These are phyloP conservation scores for Hypomecis punctinalis DNA, from an alignment of 2,888 invertebrate species.

Conservation along the genomic window DNA sequence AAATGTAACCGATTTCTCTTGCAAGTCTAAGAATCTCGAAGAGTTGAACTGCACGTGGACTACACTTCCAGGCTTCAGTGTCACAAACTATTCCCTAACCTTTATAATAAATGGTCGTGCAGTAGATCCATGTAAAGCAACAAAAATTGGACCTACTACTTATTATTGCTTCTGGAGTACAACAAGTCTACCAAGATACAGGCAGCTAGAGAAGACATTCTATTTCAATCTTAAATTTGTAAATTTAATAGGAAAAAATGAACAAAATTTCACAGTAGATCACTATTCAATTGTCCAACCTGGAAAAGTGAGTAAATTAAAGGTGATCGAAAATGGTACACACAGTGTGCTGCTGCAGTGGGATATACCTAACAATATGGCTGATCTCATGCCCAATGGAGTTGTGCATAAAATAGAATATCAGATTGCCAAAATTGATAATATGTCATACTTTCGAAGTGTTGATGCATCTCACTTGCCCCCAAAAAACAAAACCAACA, in stretches of 20 bases:
- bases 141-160: constrained; percentile 44
- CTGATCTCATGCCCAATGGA: constrained; percentile 64
- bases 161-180: constrained; percentile 65
- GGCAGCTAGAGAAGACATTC: constrained; percentile 76
- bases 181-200: constrained; percentile 70
- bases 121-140: constrained; percentile 54
- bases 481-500: constrained; percentile 67
- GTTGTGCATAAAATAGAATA: constrained; percentile 77
- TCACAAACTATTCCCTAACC: constrained; percentile 60
- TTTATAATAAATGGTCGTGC: constrained; percentile 58
- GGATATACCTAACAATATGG: constrained; percentile 68
- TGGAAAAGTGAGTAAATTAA: constrained; percentile 61
- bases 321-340: constrained; percentile 57
- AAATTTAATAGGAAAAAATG: constrained; percentile 86
- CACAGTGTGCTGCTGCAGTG: constrained; percentile 73
- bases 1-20: constrained; percentile 88
- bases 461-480: constrained; percentile 66
- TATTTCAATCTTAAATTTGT: constrained; percentile 85
- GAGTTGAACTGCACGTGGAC: constrained; percentile 91
- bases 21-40: constrained; percentile 90
- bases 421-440: constrained; percentile 79
- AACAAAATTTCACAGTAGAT: constrained; percentile 82
- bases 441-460: constrained; percentile 71
- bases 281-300: constrained; percentile 83
- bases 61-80: constrained; percentile 75